phyloP scores from a whole-genome alignment of 2,888 invertebrate species.

The Pteria penguin region DNA sequence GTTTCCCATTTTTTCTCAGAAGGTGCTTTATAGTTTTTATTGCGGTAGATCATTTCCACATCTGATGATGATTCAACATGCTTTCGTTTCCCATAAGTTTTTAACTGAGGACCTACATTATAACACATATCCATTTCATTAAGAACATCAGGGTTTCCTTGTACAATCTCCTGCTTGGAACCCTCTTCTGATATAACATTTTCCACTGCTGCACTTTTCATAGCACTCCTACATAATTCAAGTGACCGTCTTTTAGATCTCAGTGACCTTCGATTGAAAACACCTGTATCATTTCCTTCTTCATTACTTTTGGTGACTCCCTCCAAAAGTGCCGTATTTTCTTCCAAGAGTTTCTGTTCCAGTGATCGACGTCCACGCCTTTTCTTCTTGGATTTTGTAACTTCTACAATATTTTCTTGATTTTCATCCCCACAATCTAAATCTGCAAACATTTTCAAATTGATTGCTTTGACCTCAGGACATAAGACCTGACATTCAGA shows the following conservation, averaged over 20 bases:
- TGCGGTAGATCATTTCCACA: constrained; percentile 60
- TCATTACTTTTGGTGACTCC: background rate
- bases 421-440: background rate
- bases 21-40: constrained; percentile 67
- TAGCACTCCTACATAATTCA: background rate
- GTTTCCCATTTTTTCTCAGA: constrained; percentile 66
- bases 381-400: background rate
- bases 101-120: background rate
- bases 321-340: background rate
- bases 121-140: background rate
- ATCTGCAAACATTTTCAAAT: background rate
- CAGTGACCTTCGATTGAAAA: background rate
- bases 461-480: no score
- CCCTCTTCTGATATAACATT: background rate
- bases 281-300: background rate
- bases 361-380: background rate
- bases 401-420: background rate
- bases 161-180: constrained; percentile 9
- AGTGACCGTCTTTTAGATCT: constrained; percentile 21
- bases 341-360: background rate
- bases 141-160: constrained; percentile 5
- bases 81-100: constrained; percentile 32
- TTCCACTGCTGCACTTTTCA: no score
- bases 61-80: constrained; percentile 41
- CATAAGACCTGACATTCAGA: no score